Percentiles rank a stretch among this genome's conserved stretches.
These are phyloP conservation scores for Pongo pygmaeus DNA, from an alignment of 2,113 vertebrate genomes.

Conservation along the genomic window DNA sequence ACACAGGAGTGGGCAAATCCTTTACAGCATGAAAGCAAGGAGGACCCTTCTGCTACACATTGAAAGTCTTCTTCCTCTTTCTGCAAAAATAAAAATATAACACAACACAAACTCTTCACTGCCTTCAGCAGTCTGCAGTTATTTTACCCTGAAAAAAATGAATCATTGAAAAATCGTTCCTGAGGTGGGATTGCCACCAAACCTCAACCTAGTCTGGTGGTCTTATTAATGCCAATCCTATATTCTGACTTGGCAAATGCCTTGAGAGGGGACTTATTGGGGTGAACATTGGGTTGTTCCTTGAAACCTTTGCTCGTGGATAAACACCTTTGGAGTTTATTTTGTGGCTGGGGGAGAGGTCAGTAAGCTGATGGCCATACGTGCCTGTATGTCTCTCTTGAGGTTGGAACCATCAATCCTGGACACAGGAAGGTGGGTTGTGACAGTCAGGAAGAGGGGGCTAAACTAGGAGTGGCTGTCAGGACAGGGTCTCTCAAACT, in stretches of 20 bases:
- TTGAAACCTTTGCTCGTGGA: background rate
- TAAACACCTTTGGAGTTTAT: background rate
- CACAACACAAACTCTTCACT: background rate
- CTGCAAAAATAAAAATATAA: background rate
- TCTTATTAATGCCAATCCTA: background rate
- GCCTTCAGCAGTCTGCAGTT: background rate
- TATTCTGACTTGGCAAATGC: rapidly evolving
- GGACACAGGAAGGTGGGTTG: background rate
- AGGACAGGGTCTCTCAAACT: background rate
- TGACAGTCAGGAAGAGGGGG: background rate
- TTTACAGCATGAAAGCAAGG: background rate
- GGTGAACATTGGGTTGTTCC: background rate
- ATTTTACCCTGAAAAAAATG: background rate
- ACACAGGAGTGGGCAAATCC: background rate
- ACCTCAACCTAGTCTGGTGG: too few relatives aligned
- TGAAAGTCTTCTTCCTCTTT: background rate
- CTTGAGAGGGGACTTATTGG: rapidly evolving
- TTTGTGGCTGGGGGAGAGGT: background rate
- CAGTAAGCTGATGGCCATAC: background rate
- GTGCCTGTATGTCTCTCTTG: background rate
- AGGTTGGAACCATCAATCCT: background rate
- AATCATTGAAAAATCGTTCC: background rate
- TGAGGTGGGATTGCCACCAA: background rate
- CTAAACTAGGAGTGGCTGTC: too few relatives aligned
- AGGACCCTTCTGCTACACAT: background rate